These are phyloP conservation scores for Heliornis fulica DNA, from an alignment of 2,113 vertebrate species.

Conservation along the genomic window DNA sequence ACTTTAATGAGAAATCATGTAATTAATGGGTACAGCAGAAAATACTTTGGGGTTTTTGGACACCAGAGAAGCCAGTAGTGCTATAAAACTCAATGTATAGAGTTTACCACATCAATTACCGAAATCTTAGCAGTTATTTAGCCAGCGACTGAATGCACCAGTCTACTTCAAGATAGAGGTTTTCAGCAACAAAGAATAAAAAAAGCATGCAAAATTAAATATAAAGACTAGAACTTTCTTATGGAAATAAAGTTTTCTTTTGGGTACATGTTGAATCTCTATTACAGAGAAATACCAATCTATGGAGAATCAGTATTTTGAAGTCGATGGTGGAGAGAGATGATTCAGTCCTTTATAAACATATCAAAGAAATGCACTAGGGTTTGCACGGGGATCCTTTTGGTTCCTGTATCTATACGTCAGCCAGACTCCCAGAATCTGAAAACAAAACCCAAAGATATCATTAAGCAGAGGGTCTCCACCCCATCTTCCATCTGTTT, in stretches of 20 bases:
- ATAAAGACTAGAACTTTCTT: not conserved
- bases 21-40: conserved; percentile 19
- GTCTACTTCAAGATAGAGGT: conserved; percentile 46
- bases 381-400: conserved; percentile 92
- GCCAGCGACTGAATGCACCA: conserved; percentile 6
- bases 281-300: conserved; percentile 1
- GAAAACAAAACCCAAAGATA: conserved; percentile 39
- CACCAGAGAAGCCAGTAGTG: conserved; percentile 54
- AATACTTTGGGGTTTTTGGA: not conserved
- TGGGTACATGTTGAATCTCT: not conserved
- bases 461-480: not conserved
- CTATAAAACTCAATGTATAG: not conserved
- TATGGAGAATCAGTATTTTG: conserved; percentile 55
- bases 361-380: conserved; percentile 91
- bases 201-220: conserved; percentile 17
- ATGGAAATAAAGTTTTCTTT: not conserved
- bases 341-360: conserved; percentile 21
- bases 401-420: conserved; percentile 93
- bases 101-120: conserved; percentile 14
- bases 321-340: conserved; percentile 32
- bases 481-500: not conserved
- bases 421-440: conserved; percentile 96
- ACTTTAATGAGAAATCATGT: conserved; percentile 3
- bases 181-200: not conserved
- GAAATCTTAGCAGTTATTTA: not conserved